phyloP scores from a whole-genome alignment of 2,888 invertebrate species.

The Saturnia japonica region DNA sequence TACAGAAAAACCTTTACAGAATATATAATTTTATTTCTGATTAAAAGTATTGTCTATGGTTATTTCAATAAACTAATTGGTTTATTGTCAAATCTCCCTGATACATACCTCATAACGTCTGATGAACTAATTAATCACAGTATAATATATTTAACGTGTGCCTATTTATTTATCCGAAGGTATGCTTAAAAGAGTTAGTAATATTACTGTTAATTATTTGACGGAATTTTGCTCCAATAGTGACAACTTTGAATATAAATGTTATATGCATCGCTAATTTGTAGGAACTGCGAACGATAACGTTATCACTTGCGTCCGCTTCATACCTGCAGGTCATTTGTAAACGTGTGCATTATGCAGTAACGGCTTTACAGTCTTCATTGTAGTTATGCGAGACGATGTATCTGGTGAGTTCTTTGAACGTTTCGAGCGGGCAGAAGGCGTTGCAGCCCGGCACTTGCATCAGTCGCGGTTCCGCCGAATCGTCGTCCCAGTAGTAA shows the following conservation, averaged over 20 bases:
- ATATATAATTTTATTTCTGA: no score
- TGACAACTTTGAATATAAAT: no score
- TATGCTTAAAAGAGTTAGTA: not conserved
- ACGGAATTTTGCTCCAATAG: no score
- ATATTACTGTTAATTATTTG: no score
- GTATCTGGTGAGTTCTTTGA: conserved; percentile 71
- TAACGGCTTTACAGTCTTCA: conserved; percentile 66
- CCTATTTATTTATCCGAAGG: not conserved
- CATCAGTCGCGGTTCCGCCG: conserved; percentile 72
- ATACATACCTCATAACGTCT: not conserved
- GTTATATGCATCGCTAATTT: not conserved
- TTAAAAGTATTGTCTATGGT: not conserved
- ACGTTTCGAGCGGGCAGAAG: conserved; percentile 78
- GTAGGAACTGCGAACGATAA: not conserved
- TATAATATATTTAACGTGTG: not conserved
- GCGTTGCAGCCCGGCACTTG: conserved; percentile 78
- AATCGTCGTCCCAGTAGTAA: conserved; percentile 79
- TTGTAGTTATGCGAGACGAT: conserved; percentile 69
- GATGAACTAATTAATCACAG: not conserved
- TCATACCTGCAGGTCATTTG: no score
- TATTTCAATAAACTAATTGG: not conserved
- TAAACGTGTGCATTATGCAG: conserved; percentile 37
- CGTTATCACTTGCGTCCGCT: not conserved
- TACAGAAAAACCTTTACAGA: no score
- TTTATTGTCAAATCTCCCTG: not conserved